These are phyloP conservation scores for Mormyrus proboscirostris DNA, from an alignment of 2,797 vertebrate genomes.

Conservation along the genomic window DNA sequence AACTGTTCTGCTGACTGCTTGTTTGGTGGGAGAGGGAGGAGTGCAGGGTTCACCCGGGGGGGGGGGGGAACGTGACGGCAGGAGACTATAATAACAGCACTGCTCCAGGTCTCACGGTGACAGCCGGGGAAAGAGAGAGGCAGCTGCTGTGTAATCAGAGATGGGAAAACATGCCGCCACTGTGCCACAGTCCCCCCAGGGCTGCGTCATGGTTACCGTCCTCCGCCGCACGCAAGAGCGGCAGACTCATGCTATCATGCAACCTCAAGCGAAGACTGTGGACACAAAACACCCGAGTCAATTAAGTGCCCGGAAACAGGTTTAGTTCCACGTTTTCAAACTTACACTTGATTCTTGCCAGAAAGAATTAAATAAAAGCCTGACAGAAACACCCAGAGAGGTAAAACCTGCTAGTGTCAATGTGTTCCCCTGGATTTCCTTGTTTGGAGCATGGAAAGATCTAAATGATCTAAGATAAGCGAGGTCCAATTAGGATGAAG, in stretches of 20 bases:
- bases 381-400: neutral
- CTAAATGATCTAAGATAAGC: neutral
- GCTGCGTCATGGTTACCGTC: neutral
- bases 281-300: neutral
- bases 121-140: slow-evolving; percentile 32
- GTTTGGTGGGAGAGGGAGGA: neutral
- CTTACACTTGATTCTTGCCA: neutral
- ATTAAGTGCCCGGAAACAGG: neutral
- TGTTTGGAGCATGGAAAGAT: neutral
- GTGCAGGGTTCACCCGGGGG: slow-evolving; percentile 14
- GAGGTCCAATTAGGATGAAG: neutral
- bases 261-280: neutral
- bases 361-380: neutral
- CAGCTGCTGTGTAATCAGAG: slow-evolving; percentile 47
- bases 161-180: slow-evolving; percentile 21
- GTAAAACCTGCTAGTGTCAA: slow-evolving; percentile 4
- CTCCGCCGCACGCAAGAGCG: neutral
- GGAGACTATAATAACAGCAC: slow-evolving; percentile 23
- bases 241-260: neutral
- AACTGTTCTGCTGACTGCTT: slow-evolving; percentile 24
- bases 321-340: neutral
- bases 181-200: neutral
- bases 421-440: neutral
- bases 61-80: neutral
- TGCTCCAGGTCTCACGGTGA: slow-evolving; percentile 19